Evolutionary conservation across 1,140 invertebrate genomes (phyloP), one percentile per base, ranked within the genome.

Genomic region (Listronotus bonariensis): DNA sequence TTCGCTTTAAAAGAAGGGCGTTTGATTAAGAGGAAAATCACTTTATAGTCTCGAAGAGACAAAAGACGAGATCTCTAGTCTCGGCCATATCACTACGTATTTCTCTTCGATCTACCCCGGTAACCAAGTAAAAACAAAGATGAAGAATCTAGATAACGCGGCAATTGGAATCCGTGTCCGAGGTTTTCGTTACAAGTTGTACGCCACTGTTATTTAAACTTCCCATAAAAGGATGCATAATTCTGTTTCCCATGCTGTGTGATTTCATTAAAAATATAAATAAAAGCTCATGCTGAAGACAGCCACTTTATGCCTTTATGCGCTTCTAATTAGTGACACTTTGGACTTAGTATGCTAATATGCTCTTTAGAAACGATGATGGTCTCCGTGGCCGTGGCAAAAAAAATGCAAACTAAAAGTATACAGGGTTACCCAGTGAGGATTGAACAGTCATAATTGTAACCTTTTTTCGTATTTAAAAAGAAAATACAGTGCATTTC

Each of bases 111-210:
- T 15, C 10, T 14, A n/a, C 54, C 52, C 58, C 15, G 20, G 59
- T 65, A 43, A 14, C 12, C n/a, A 32, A 34, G 59, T 40, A 48
- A 49, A 59, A 65, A 68, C 45, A 71, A 57, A 64, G 70, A 72
- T 66, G 36, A 34, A 56, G 68, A 62, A 68, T 68, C 67, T 68
- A 68, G 68, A 73, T 73, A 67, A 61, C 67, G 63, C 66, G 68
- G 69, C 73, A 74, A 74, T 74, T 72, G 71, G 73, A 74, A 74
- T 74, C 73, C 66, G 73, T 74, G 73, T 74, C 65, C 69, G 59
- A 68, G 61, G 67, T 67, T 72, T 74, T 72, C 67, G 72, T 74
- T 74, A 74, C 72, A 71, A 59, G 68, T 72, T 74, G 73, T 73
- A 73, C 73, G 71, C 73, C 73, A 74, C 73, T 74, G 73, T 72